Percentiles rank a stretch among this genome's conserved stretches.
Conservation (phyloP, 2,888 invertebrate genomes). For the Rhopalosiphum nymphaeae region DNA sequence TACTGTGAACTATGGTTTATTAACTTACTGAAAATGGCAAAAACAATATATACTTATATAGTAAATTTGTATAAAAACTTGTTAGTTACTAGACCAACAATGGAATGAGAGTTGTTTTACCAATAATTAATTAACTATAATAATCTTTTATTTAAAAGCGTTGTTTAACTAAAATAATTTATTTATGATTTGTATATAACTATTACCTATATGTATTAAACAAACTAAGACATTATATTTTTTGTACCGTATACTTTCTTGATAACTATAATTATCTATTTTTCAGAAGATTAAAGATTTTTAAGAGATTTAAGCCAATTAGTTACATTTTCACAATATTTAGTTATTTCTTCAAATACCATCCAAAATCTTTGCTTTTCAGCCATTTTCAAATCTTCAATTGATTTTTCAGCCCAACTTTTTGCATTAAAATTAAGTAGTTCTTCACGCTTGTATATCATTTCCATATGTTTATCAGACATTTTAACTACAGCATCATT, state of each 20-base stretch:
- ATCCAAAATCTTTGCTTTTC: constrained; percentile 4
- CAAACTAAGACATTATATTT: background rate
- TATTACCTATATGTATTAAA: background rate
- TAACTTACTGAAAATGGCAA: background rate
- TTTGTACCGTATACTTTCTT: background rate
- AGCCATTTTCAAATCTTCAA: background rate
- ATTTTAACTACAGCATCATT: background rate
- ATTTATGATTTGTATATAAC: background rate
- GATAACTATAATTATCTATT: background rate
- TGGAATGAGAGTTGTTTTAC: no score
- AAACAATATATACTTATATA: no score
- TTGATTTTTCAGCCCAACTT: background rate
- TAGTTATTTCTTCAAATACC: constrained; percentile 22
- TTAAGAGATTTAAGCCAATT: background rate
- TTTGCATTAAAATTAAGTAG: background rate
- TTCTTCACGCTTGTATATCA: constrained; percentile 25
- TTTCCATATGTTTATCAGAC: background rate
- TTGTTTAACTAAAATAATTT: background rate
- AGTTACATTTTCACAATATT: background rate
- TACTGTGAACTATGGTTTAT: background rate
- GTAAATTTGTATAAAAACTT: background rate
- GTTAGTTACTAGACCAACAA: background rate
- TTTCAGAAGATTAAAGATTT: background rate
- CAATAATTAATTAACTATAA: background rate
- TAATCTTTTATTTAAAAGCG: background rate